Percentiles rank a stretch among this genome's conserved stretches.
phyloP scores from a whole-genome alignment of 2,797 vertebrate species.

The Chelon labrosus region DNA sequence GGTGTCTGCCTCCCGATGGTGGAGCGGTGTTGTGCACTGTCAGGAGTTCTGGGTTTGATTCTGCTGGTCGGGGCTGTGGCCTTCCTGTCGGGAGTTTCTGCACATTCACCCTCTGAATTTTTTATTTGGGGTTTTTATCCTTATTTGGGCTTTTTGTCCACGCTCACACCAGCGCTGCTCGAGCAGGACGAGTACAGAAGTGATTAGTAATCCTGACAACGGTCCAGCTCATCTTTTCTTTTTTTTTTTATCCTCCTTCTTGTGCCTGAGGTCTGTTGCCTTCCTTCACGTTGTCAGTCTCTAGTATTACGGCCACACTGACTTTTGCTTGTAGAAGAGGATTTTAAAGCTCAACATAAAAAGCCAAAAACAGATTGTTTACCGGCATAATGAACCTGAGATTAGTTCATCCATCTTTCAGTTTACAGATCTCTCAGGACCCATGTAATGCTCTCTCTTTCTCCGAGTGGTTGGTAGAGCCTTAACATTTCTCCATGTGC shows the following conservation, averaged over 20 bases:
- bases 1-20: no score
- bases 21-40: no score
- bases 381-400: background rate
- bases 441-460: conserved; percentile 23
- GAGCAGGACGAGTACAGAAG: background rate
- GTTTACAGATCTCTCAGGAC: conserved; percentile 16
- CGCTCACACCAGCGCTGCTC: background rate
- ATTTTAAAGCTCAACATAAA: background rate
- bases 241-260: conserved; percentile 14
- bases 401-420: conserved; percentile 7
- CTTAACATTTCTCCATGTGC: background rate
- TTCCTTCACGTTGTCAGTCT: conserved; percentile 11
- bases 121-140: no score
- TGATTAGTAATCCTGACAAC: conserved; percentile 33
- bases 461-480: conserved; percentile 26
- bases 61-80: no score
- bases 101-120: no score
- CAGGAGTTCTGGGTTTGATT: no score
- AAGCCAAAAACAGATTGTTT: background rate
- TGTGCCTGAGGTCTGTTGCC: background rate
- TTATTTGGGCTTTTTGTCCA: no score
- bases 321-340: background rate
- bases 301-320: conserved; percentile 6
- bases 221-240: conserved; percentile 1
- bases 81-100: no score